Conservation (phyloP, 2,797 vertebrate genomes). For the Buphagus erythrorhynchus region DNA sequence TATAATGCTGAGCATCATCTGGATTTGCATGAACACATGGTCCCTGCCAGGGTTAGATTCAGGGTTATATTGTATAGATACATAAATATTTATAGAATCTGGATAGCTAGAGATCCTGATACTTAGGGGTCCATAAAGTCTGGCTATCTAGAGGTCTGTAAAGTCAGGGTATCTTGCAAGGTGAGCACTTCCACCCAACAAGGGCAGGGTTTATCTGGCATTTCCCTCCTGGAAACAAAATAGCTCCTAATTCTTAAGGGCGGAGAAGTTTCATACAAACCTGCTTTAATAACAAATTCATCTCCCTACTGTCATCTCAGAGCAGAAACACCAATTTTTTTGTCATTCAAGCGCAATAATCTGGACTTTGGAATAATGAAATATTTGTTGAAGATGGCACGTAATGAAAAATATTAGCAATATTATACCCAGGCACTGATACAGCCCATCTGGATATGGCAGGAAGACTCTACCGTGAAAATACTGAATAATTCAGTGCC, state of each 20-base stretch:
- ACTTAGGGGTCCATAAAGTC: not conserved
- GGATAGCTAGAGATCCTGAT: not conserved
- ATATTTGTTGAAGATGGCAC: not conserved
- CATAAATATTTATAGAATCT: not conserved
- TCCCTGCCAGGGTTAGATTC: not conserved
- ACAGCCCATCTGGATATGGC: not conserved
- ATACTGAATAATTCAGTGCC: not conserved
- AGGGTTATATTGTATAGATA: not conserved
- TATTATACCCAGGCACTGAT: not conserved
- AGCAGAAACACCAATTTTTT: not conserved
- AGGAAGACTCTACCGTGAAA: not conserved
- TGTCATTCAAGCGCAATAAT: not conserved
- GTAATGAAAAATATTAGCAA: not conserved
- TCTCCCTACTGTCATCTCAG: not conserved
- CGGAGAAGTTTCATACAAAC: not conserved
- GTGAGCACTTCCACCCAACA: not conserved
- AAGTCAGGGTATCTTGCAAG: not conserved
- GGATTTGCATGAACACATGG: not conserved
- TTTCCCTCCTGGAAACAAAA: not conserved
- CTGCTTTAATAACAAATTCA: not conserved
- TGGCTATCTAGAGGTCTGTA: not conserved
- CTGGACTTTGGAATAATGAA: not conserved
- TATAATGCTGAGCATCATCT: not conserved
- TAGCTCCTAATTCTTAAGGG: not conserved
- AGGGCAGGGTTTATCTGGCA: not conserved